Evolutionary conservation across 2,797 vertebrate genomes (phyloP).

Genomic region (Anableps anableps): DNA sequence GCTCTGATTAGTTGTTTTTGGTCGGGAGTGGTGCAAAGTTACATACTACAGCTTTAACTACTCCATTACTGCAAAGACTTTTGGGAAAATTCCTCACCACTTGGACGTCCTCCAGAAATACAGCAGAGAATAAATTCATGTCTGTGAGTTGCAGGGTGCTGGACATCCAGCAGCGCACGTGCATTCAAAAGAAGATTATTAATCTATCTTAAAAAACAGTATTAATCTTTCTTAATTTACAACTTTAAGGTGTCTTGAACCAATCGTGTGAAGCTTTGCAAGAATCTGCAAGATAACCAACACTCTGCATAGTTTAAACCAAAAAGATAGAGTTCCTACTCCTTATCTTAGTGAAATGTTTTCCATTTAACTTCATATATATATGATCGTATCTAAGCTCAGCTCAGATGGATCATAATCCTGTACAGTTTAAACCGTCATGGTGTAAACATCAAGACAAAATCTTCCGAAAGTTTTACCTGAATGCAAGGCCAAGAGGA

Average conservation of each 20-base stretch:
- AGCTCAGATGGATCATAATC: slow-evolving; percentile 73
- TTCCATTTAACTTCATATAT: not conserved
- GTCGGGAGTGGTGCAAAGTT: too few species aligned
- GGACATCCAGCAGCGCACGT: slow-evolving; percentile 61
- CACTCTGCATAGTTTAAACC: not conserved
- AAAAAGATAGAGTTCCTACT: not conserved
- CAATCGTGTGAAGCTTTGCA: not conserved
- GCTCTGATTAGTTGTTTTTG: too few species aligned
- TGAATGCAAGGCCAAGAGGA: slow-evolving; percentile 26
- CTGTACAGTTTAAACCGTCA: slow-evolving; percentile 67
- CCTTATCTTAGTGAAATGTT: not conserved
- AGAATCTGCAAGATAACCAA: not conserved
- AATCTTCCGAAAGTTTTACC: slow-evolving; percentile 27
- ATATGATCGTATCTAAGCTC: slow-evolving; percentile 25
- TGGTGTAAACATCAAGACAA: slow-evolving; percentile 46
- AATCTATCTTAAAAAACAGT: slow-evolving; percentile 56
- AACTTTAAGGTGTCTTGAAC: not conserved
- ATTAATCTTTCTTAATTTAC: slow-evolving; percentile 59
- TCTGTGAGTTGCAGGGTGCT: slow-evolving; percentile 54
- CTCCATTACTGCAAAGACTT: slow-evolving; percentile 33
- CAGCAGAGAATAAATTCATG: slow-evolving; percentile 59
- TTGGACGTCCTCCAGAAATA: slow-evolving; percentile 71
- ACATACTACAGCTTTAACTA: too few species aligned
- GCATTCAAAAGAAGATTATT: slow-evolving; percentile 69
- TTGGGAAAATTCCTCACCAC: slow-evolving; percentile 55